Percentiles rank a stretch among this genome's conserved stretches.
phyloP scores from a whole-genome alignment of 2,888 invertebrate genomes.

The Spodoptera exigua region DNA sequence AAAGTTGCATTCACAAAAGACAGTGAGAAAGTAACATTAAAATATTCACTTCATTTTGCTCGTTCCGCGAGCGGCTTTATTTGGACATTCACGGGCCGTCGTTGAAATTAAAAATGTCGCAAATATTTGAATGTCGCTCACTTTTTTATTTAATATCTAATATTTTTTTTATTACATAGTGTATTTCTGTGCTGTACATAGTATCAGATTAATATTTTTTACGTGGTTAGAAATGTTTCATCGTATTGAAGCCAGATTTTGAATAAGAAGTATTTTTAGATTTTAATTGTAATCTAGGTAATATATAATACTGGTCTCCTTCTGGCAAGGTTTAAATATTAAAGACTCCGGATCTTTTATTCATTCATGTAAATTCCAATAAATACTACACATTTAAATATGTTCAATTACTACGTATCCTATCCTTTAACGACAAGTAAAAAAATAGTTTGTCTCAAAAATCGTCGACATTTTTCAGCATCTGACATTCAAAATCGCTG shows the following conservation, averaged over 20 bases:
- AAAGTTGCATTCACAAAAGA: conserved; percentile 53
- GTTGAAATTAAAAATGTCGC: conserved; percentile 24
- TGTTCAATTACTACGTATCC: too few relatives aligned
- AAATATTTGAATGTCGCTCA: conserved; percentile 14
- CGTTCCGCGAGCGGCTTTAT: conserved; percentile 41
- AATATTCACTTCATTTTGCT: conserved; percentile 59
- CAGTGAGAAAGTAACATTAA: conserved; percentile 56
- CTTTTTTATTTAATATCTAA: conserved; percentile 1
- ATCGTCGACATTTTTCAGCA: conserved; percentile 9
- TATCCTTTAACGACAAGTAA: neutral
- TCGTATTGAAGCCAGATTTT: too few relatives aligned
- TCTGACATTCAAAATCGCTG: conserved; percentile 40
- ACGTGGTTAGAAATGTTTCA: too few relatives aligned
- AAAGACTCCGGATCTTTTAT: too few relatives aligned
- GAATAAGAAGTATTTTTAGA: too few relatives aligned
- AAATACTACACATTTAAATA: too few relatives aligned
- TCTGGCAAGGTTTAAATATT: too few relatives aligned
- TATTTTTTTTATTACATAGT: neutral
- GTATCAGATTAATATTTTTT: too few relatives aligned
- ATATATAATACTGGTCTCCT: too few relatives aligned
- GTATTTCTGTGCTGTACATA: too few relatives aligned
- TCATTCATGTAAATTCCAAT: too few relatives aligned
- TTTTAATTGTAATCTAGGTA: too few relatives aligned
- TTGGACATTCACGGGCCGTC: conserved; percentile 43
- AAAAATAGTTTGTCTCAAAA: conserved; percentile 7